Evolutionary conservation across 37 sponge, comb jelly and placozoan species (phyloP).

Genomic region (Hexactinellida sp.): DNA sequence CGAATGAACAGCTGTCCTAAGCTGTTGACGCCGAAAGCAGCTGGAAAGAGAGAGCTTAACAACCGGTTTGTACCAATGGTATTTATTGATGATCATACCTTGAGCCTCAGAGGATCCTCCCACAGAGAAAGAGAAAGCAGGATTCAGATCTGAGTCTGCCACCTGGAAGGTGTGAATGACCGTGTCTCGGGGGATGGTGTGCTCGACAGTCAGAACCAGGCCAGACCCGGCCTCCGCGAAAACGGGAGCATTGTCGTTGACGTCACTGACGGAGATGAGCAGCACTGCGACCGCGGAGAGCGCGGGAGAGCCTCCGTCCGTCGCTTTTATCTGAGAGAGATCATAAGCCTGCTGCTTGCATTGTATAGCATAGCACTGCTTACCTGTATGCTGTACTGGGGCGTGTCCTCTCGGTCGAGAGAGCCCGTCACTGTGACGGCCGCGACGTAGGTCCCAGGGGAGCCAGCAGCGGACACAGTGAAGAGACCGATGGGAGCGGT

Average conservation of each 20-base stretch:
- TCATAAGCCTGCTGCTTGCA: not conserved
- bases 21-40: not conserved
- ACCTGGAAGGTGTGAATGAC: not conserved
- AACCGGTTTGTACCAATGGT: too few relatives aligned
- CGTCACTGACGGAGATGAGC: conserved; percentile 28
- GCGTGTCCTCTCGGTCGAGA: conserved; percentile 5
- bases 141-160: not conserved
- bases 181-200: not conserved
- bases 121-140: not conserved
- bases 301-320: conserved; percentile 20
- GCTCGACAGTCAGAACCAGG: not conserved
- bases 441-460: too few relatives aligned
- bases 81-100: not conserved
- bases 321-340: not conserved
- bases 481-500: not conserved
- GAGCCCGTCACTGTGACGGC: not conserved
- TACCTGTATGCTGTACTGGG: not conserved
- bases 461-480: not conserved
- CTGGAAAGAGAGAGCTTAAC: not conserved
- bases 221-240: conserved; percentile 3
- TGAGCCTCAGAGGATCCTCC: not conserved
- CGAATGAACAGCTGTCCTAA: not conserved
- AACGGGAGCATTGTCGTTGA: conserved; percentile 49
- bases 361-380: not conserved
- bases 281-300: conserved; percentile 18